Percentiles rank a stretch among this genome's conserved stretches.
Evolutionary conservation across 1,140 invertebrate species (phyloP).

Genomic region (Habropoda laboriosa): DNA sequence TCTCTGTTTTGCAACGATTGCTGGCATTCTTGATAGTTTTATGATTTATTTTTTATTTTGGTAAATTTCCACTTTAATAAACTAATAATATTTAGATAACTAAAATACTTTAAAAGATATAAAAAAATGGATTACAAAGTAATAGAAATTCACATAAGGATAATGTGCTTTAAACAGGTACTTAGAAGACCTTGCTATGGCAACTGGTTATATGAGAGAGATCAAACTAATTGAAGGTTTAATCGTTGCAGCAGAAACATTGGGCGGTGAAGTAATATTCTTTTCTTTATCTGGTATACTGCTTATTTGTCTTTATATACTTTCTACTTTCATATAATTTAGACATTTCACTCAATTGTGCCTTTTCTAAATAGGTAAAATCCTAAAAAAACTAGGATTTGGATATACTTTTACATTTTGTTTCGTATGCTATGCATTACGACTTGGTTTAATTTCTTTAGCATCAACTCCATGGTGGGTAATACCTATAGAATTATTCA

Average conservation of each 20-base stretch:
- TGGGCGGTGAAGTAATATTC: constrained; percentile 89
- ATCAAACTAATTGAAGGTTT: constrained; percentile 90
- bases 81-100: not conserved
- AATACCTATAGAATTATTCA: constrained; percentile 86
- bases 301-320: constrained; percentile 1
- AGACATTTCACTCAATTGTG: not conserved
- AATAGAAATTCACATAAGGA: not conserved
- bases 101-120: not conserved
- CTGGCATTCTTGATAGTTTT: constrained; percentile 89
- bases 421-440: constrained; percentile 86
- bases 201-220: constrained; percentile 83
- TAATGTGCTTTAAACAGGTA: constrained; percentile 81
- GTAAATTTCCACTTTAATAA: constrained; percentile 78
- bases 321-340: not conserved
- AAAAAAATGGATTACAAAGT: not conserved
- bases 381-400: constrained; percentile 86
- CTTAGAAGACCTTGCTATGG: constrained; percentile 87
- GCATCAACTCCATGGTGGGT: constrained; percentile 89
- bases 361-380: constrained; percentile 83
- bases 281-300: constrained; percentile 82
- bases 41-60: constrained; percentile 91
- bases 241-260: constrained; percentile 87
- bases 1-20: constrained; percentile 86
- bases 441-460: constrained; percentile 86
- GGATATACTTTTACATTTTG: constrained; percentile 87